Conservation (phyloP, 2,888 invertebrate genomes). For the Agrotis puta region DNA sequence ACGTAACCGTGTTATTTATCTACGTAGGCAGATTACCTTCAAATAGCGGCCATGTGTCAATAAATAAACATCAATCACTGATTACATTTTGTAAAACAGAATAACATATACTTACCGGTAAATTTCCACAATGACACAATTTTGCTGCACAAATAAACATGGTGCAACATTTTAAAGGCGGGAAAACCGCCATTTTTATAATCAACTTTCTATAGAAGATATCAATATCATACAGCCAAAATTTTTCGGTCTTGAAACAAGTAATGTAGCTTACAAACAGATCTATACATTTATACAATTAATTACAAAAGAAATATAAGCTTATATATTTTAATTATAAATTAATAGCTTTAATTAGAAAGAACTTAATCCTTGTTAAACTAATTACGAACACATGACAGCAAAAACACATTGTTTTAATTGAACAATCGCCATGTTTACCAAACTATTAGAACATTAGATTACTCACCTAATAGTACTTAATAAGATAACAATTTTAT, state of each 20-base stretch:
- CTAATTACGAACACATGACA: conserved; percentile 2
- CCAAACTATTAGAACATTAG: conserved; percentile 25
- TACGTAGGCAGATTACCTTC: conserved; percentile 44
- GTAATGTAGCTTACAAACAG: conserved; percentile 24
- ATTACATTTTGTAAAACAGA: conserved; percentile 16
- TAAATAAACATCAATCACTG: conserved; percentile 20
- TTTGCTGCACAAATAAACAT: conserved; percentile 10
- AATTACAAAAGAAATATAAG: conserved; percentile 37
- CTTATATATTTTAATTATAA: conserved; percentile 10
- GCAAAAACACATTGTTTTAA: conserved; percentile 2
- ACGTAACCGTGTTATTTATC: conserved; percentile 19
- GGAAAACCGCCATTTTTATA: conserved; percentile 30
- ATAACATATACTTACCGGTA: conserved; percentile 30
- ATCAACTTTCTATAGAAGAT: neutral
- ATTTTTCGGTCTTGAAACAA: neutral
- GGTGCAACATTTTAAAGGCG: neutral
- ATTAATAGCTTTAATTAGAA: conserved; percentile 30
- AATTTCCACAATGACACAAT: conserved; percentile 35
- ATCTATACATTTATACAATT: conserved; percentile 33
- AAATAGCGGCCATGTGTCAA: conserved; percentile 23
- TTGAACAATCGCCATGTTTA: conserved; percentile 18
- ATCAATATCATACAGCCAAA: neutral
- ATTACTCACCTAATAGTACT: conserved; percentile 55
- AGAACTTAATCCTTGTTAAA: conserved; percentile 26
- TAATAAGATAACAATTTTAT: conserved; percentile 32